These are phyloP conservation scores for Paracentrotus lividus DNA, from an alignment of 53 echinoderm and acorn worm species.

Conservation along the genomic window DNA sequence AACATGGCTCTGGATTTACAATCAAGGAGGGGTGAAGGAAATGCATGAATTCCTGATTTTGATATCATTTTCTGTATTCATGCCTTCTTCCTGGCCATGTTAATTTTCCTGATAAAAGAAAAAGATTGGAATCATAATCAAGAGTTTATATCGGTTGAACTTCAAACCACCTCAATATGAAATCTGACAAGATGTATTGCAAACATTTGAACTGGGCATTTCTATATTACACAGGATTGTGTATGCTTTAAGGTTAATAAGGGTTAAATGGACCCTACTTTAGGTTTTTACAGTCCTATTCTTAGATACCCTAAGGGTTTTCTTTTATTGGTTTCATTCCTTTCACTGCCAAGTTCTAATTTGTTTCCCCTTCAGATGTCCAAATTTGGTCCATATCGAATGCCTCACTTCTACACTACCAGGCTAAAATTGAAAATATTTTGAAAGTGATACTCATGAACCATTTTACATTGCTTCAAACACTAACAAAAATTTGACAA, in stretches of 20 bases:
- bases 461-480: too few species aligned
- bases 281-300: slow-evolving; percentile 47
- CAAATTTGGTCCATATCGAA: not conserved
- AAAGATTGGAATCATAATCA: slow-evolving; percentile 4
- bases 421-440: not conserved
- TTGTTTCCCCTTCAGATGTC: slow-evolving; percentile 46
- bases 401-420: slow-evolving; percentile 14
- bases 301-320: slow-evolving; percentile 40
- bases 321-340: slow-evolving; percentile 7
- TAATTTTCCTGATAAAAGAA: not conserved
- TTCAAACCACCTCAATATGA: slow-evolving; percentile 3
- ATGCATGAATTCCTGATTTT: slow-evolving; percentile 10
- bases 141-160: slow-evolving; percentile 7
- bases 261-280: slow-evolving; percentile 58
- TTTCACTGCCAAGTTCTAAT: slow-evolving; percentile 48
- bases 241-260: slow-evolving; percentile 38
- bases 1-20: not conserved
- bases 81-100: not conserved
- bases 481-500: too few species aligned
- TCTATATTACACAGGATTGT: slow-evolving; percentile 3
- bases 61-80: not conserved
- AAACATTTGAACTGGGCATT: slow-evolving; percentile 44
- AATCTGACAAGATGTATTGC: slow-evolving; percentile 7
- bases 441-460: not conserved
- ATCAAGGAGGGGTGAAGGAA: not conserved